Percentiles rank a stretch among this genome's conserved stretches.
phyloP scores from a whole-genome alignment of 2,888 invertebrate species.

The Barypeithes pellucidus region DNA sequence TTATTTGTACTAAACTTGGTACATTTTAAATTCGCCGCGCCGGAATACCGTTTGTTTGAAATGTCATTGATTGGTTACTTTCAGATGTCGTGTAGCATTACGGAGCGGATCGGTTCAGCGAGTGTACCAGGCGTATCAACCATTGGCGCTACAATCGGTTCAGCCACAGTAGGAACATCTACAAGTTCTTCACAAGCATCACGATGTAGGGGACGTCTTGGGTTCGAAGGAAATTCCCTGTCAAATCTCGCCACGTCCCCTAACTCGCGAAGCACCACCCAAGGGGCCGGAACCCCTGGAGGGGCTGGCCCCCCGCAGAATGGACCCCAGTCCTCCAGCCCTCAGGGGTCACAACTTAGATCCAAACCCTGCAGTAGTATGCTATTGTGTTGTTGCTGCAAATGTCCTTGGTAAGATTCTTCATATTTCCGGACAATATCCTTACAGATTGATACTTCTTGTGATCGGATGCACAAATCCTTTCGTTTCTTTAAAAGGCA shows the following conservation, averaged over 20 bases:
- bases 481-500: too few relatives aligned
- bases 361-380: conserved; percentile 78
- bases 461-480: too few relatives aligned
- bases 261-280: conserved; percentile 63
- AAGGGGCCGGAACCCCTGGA: conserved; percentile 54
- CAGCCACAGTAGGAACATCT: conserved; percentile 64
- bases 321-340: conserved; percentile 63
- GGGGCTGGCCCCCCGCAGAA: conserved; percentile 64
- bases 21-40: background rate
- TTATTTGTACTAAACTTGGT: background rate
- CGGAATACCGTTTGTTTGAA: background rate
- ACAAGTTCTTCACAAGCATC: conserved; percentile 61
- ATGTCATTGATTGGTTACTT: conserved; percentile 42
- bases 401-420: conserved; percentile 77
- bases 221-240: conserved; percentile 65
- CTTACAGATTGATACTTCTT: too few relatives aligned
- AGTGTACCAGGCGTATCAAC: conserved; percentile 42
- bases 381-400: conserved; percentile 82
- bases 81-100: conserved; percentile 76
- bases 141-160: conserved; percentile 33
- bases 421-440: too few relatives aligned
- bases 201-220: conserved; percentile 65
- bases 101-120: conserved; percentile 68
- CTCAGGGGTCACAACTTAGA: conserved; percentile 69
- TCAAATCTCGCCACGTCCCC: conserved; percentile 65